Evolutionary conservation across 2,113 vertebrate species (phyloP).

Genomic region (Laticauda laticaudata): DNA sequence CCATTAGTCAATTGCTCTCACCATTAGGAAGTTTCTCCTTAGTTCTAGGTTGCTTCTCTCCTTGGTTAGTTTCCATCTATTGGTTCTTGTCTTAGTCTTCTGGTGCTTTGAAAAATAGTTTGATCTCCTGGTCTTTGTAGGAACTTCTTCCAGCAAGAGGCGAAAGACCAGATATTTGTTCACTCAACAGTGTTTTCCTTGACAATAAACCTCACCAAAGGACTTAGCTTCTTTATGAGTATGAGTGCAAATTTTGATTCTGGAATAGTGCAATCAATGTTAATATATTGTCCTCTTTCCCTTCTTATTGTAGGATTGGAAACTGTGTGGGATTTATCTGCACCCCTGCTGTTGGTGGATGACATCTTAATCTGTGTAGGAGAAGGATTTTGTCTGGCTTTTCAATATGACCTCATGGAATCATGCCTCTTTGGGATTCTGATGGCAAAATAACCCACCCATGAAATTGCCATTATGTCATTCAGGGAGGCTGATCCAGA

Average conservation of each 20-base stretch:
- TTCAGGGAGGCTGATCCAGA: constrained; percentile 62
- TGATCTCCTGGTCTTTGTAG: not conserved
- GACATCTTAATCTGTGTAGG: not conserved
- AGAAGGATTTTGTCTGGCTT: not conserved
- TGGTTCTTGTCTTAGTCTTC: not conserved
- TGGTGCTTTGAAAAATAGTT: not conserved
- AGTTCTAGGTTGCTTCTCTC: not conserved
- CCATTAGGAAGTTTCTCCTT: not conserved
- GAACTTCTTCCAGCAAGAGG: not conserved
- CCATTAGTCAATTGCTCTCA: not conserved
- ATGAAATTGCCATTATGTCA: constrained; percentile 76
- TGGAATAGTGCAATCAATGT: not conserved
- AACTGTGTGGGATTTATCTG: not conserved
- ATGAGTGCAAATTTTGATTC: not conserved
- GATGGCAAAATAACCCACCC: constrained; percentile 27
- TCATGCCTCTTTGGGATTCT: constrained; percentile 23
- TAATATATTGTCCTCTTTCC: not conserved
- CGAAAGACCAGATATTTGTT: not conserved
- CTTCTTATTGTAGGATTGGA: constrained; percentile 14
- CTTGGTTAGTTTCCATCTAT: not conserved
- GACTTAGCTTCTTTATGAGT: not conserved
- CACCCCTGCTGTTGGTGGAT: constrained; percentile 1
- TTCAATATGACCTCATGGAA: not conserved
- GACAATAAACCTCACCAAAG: not conserved
- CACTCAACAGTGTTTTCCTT: not conserved